Conservation (phyloP, 2,888 invertebrate genomes). For the Bugula neritina region DNA sequence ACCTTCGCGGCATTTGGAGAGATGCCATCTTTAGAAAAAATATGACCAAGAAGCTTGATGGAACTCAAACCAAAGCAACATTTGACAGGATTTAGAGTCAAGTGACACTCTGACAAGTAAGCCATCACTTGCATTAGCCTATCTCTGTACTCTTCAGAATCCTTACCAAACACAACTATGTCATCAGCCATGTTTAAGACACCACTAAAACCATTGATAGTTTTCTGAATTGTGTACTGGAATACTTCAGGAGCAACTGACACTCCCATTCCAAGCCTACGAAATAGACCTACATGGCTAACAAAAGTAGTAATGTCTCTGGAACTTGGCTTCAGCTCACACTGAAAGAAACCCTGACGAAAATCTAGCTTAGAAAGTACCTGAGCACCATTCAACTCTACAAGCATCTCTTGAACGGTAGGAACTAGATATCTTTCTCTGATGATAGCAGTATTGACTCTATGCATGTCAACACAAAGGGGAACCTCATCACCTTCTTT, state of each 20-base stretch:
- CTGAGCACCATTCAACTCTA: neutral
- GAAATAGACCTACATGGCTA: too few species aligned
- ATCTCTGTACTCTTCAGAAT: too few species aligned
- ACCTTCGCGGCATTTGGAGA: neutral
- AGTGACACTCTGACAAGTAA: neutral
- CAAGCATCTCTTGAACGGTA: too few species aligned
- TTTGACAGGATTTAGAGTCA: neutral
- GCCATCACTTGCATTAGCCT: too few species aligned
- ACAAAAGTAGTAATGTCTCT: too few species aligned
- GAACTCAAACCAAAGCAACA: too few species aligned
- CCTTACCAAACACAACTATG: neutral
- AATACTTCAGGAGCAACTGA: too few species aligned
- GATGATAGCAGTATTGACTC: neutral
- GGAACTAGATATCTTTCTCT: too few species aligned
- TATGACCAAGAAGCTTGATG: neutral
- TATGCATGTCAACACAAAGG: neutral
- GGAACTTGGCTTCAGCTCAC: too few species aligned
- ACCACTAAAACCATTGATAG: neutral
- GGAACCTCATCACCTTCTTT: too few species aligned
- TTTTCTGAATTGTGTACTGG: neutral
- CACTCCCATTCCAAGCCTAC: too few species aligned
- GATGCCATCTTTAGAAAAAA: neutral
- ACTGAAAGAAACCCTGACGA: too few species aligned
- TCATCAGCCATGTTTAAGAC: neutral
- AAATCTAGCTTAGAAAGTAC: neutral